A percentile compares a stretch with the other conserved stretches of the same genome.
Conservation (phyloP, 1,140 invertebrate species). For the Nephotettix cincticeps region DNA sequence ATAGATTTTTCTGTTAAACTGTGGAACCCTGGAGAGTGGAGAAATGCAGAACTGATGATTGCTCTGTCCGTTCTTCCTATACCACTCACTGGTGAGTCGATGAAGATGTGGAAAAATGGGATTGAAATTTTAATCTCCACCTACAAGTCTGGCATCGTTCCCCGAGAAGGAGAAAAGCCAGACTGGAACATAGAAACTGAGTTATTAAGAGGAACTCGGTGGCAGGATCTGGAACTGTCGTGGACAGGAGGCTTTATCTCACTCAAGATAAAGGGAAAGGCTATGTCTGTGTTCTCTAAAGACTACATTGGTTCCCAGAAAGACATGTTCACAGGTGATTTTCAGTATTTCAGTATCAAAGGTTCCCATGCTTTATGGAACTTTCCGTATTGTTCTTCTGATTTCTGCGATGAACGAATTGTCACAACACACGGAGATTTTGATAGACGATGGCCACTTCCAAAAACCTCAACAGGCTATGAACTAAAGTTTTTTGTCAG, state of each 20-base stretch:
- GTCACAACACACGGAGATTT: slow-evolving; percentile 15
- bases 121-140: slow-evolving; percentile 25
- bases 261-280: slow-evolving; percentile 12
- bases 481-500: slow-evolving; percentile 14
- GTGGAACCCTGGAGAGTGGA: slow-evolving; percentile 15
- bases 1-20: slow-evolving; percentile 3
- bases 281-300: background rate
- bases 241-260: slow-evolving; percentile 11
- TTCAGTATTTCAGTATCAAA: slow-evolving; percentile 24
- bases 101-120: slow-evolving; percentile 14
- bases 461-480: slow-evolving; percentile 5
- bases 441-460: slow-evolving; percentile 8
- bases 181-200: background rate
- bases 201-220: slow-evolving; percentile 1
- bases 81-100: background rate
- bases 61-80: slow-evolving; percentile 23
- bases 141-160: slow-evolving; percentile 18
- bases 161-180: background rate
- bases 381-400: slow-evolving; percentile 12
- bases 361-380: slow-evolving; percentile 23
- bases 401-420: slow-evolving; percentile 3
- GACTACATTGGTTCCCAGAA: background rate
- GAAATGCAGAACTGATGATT: background rate
- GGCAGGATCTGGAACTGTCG: slow-evolving; percentile 9
- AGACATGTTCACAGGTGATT: background rate